These are phyloP conservation scores for Hirtodrosophila confusa DNA, from an alignment of 2,888 invertebrate genomes.

Conservation along the genomic window DNA sequence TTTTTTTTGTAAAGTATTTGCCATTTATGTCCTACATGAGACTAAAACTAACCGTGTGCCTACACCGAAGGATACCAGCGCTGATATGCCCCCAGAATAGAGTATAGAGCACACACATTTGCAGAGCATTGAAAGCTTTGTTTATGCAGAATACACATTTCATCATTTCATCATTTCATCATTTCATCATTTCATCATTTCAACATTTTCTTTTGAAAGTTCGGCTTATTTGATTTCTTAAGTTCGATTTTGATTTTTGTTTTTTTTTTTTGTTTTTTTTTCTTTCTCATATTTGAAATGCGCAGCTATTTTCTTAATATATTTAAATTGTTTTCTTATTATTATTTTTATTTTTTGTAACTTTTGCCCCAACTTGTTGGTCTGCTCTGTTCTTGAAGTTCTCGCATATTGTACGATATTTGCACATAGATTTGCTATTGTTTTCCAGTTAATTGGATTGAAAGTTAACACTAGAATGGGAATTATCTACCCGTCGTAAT, in stretches of 20 bases:
- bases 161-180: background rate
- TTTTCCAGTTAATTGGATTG: constrained; percentile 7
- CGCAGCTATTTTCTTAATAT: constrained; percentile 29
- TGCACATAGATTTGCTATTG: constrained; percentile 13
- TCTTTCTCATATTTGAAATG: constrained; percentile 30
- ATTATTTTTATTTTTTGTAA: background rate
- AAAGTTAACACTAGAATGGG: background rate
- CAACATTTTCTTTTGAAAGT: background rate
- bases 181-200: no score
- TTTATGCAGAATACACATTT: constrained; percentile 14
- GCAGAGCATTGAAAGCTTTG: constrained; percentile 36
- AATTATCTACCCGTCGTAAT: background rate
- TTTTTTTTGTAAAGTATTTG: background rate
- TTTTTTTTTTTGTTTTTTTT: constrained; percentile 27
- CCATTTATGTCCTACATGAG: constrained; percentile 31
- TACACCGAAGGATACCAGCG: constrained; percentile 4
- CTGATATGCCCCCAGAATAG: constrained; percentile 7
- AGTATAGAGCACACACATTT: constrained; percentile 8
- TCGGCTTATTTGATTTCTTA: constrained; percentile 36
- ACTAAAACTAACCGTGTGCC: constrained; percentile 36
- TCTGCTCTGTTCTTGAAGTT: background rate
- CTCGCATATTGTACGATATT: background rate
- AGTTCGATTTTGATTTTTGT: constrained; percentile 51
- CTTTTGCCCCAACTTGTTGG: background rate
- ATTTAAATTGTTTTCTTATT: constrained; percentile 7